Conservation (phyloP, 2,113 vertebrate species). For the Narcine bancroftii region DNA sequence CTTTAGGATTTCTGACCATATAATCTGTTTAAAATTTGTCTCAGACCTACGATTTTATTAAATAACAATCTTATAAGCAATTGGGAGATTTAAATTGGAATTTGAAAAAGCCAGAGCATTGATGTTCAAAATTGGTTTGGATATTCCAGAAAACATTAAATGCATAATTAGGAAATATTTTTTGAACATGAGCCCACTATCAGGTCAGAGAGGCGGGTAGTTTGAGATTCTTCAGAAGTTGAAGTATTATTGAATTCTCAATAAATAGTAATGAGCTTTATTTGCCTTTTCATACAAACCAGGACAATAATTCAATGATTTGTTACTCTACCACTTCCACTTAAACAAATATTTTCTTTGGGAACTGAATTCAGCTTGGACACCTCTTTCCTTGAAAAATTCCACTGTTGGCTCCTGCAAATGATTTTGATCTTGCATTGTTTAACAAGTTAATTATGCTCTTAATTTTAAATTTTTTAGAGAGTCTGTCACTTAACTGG, state of each 20-base stretch:
- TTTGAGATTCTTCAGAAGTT: neutral
- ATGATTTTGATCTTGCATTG: neutral
- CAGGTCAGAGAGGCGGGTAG: neutral
- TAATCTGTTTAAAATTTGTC: too few relatives aligned
- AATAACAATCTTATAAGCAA: neutral
- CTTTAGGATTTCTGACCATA: neutral
- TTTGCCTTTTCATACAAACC: too few relatives aligned
- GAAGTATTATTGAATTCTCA: too few relatives aligned
- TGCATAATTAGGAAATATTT: neutral
- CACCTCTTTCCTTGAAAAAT: neutral
- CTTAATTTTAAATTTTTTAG: neutral
- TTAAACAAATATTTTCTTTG: neutral
- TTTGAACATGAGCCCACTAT: neutral
- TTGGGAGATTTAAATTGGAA: neutral
- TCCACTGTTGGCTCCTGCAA: neutral
- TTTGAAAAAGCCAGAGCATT: neutral
- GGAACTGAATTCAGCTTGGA: neutral
- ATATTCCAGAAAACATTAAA: neutral
- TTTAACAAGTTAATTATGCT: neutral
- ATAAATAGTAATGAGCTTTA: too few relatives aligned
- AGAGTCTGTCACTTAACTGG: neutral
- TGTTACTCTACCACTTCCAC: too few relatives aligned
- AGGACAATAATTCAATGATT: too few relatives aligned
- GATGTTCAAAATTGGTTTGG: neutral
- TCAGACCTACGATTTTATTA: too few relatives aligned